Base-by-base conservation (phyloP, 2,113 vertebrate genomes). In the Circaetus cinerascens region DNA sequence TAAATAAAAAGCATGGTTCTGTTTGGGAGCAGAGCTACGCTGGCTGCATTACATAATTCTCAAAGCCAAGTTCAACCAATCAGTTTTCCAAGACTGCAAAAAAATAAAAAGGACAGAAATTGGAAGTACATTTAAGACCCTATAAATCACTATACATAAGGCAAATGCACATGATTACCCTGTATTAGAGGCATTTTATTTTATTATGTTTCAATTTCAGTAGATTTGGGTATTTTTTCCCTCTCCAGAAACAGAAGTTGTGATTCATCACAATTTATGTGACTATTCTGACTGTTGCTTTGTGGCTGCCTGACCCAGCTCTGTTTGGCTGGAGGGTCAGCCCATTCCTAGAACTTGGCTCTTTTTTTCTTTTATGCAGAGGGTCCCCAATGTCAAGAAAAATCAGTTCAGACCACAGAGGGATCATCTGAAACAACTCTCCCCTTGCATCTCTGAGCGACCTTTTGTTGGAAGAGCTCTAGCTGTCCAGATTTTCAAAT, bases 141-240 rank as follows among this genome's bases (percentile, higher is more conserved):
- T 85, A 91, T 94, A 93, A 92, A 95, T 92, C 53, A 76, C 50
- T 10, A 91, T 74, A 43, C 38, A 81, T 71, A 84, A 85, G 71
- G 75, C 53, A 96, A 96, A 96, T 55, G 59, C 57, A 90, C 64
- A 94, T 51, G 60, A 95, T 93, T 94, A 80, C 64, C 51, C 45
- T 69, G 13, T 53, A 93, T 96, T 95, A 92, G 60, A 95, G 51
- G 10, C 23, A 74, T 88, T 97, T 95, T 81, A 80, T 74, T 96
- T 86, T 86, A 94, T 88, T 79, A 88, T n/a, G 66, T 57, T 96
- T 91, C 88, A 86, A 43, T 91, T 92, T 85, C 77, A 56, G 53
- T 59, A 88, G 21, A 67, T 74, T 86, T 43, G 9, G 63, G 16
- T 45, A n/a, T 38, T 73, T 62, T 68, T 64, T 36, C 41, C 15